Evolutionary conservation across 1,140 invertebrate species (phyloP).

Genomic region (Caligus rogercresseyi): DNA sequence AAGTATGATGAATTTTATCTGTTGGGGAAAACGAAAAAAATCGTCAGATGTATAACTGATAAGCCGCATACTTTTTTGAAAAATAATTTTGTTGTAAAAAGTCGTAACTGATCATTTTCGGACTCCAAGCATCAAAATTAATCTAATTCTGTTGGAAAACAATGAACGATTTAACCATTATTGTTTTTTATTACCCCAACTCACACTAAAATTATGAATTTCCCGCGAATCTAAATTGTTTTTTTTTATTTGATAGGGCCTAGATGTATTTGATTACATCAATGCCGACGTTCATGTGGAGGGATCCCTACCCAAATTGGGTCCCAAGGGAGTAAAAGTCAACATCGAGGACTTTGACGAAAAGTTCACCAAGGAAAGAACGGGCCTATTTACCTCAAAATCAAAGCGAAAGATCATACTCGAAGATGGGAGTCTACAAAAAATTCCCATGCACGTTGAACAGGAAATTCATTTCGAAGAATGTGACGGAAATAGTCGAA

Average conservation of each 20-base stretch:
- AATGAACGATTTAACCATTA: too few species aligned
- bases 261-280: conserved; percentile 79
- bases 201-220: background rate
- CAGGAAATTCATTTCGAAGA: background rate
- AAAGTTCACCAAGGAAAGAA: conserved; percentile 48
- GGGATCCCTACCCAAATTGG: conserved; percentile 52
- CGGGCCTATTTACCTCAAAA: conserved; percentile 33
- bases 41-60: too few species aligned
- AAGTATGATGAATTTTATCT: too few species aligned
- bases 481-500: background rate
- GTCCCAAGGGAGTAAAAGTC: conserved; percentile 38
- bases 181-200: too few species aligned
- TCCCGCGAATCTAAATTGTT: background rate
- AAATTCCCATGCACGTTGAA: background rate
- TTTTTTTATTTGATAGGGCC: conserved; percentile 35
- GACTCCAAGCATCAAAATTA: too few species aligned
- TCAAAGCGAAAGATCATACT: conserved; percentile 8
- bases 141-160: too few species aligned
- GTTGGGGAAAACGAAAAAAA: too few species aligned
- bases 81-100: too few species aligned
- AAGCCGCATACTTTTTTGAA: too few species aligned
- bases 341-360: conserved; percentile 60
- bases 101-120: too few species aligned
- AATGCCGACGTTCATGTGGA: conserved; percentile 52
- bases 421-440: background rate